Evolutionary conservation across 2,113 vertebrate genomes (phyloP), one percentile per base, ranked within the genome.

Genomic region (Ptyas mucosa): DNA sequence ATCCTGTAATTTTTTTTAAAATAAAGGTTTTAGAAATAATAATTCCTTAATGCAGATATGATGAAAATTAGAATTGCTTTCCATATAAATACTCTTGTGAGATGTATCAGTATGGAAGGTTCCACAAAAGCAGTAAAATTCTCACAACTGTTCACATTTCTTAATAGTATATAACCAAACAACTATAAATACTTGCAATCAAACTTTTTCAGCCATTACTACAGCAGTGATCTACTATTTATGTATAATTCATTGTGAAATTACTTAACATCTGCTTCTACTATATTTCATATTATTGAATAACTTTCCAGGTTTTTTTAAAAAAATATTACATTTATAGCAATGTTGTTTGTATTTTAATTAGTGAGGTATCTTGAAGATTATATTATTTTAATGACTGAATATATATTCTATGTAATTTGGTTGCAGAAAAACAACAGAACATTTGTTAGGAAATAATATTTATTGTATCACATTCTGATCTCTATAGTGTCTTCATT

Each of bases 371-470:
- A 86, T 55, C 20, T 61, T 53, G 85, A 87, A 24, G 46, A 29
- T 1, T 14, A 8, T 39, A 69, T 54, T 14, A 29, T 39, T 21
- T 57, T 8, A 90, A 86, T 53, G 49, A 23, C 39, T 14, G 18
- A 39, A 15, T 88, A 54, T 6, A 81, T 18, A 46, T 46, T 10
- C 88, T 89, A n/a, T 26, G 88, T 90, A 93, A 89, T 87, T 90
- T 93, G 86, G 7, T 20, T 49, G 8, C 61, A 0, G 43, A 93
- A 53, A 90, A 88, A 93, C 18, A 94, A 90, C 1, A 29, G 24
- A 91, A 90, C 46, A 92, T 90, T n/a, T 43, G 81, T 49, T 87
- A 94, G 9, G 12, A 95, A 90, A 94, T 89, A 53, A 39, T 94
- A 92, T 90, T 88, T 46, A 88, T 6, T n/a, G 75, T 81, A 81